Base-by-base conservation (phyloP, 2,888 invertebrate genomes). In the Junonia oenone region DNA sequence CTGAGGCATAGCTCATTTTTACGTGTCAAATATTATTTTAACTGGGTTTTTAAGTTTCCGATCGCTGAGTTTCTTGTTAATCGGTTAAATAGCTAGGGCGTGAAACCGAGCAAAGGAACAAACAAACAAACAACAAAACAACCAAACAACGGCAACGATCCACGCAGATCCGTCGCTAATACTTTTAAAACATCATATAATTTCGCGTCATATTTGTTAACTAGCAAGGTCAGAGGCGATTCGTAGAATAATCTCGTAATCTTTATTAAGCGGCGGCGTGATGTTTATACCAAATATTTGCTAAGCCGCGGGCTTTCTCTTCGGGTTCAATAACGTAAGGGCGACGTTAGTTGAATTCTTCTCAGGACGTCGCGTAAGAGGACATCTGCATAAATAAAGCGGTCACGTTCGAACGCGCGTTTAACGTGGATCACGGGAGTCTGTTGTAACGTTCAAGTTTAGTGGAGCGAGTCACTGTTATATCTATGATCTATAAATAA, bases 361-460 rank as follows among this genome's bases (percentile, higher is more conserved):
- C 75, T 66, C 64, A 66, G 68, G 63, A 63, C 51, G 68, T 60
- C 59, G 63, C 58, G 65, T 56, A 61, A 63, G 64, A 63, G 62
- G 61, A 75, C 78, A 87, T 88, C 81, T 86, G 87, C 87, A 87
- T 88, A 86, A 85, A 84, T 83, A 81, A 84, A 80, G 76, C 80
- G 79, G 85, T 84, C 88, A 88, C 85, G 87, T 86, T 68, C 73
- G 68, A 69, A 72, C 71, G 73, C 71, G 76, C 75, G 77, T 78
- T 83, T 81, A 77, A 81, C 79, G 79, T 78, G 77, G 77, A 77
- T 71, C 68, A 71, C 71, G 69, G 55, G 49, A 33, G 17, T 38
- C 17, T 17, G 38, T 48, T 56, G 56, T 38, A 48, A 53, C 43
- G 54, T 33, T 40, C 61, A 31, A 63, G 61, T 58, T 2, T 0